Evolutionary conservation across 1,140 invertebrate genomes (phyloP), one percentile per base, ranked within the genome.

Genomic region (Euschistus heros): DNA sequence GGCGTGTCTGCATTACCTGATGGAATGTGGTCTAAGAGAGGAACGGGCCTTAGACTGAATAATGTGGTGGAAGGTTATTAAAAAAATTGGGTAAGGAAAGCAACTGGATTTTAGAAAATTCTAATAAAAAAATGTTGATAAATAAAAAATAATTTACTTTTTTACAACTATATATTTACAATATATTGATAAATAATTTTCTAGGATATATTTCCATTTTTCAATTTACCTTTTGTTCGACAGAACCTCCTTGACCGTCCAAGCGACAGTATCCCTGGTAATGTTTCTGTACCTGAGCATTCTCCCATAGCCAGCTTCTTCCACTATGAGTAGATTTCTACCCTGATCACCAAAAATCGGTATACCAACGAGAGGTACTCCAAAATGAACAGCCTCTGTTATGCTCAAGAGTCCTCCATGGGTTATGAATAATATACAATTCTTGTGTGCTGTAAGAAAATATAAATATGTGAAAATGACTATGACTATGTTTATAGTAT

Each of bases 401-500:
- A 84, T 77, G 65, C 86, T 86, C 18, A 85, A 75, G 22, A 84
- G 72, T 18, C 87, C 88, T 17, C 84, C 86, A 70, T 89, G 86
- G 1, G 85, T 85, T 30, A 90, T 82, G 67, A 90, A 86, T 0
- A 80, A 20, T 57, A 67, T 68, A 4, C 68, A 46, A 47, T 72
- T 71, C 37, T 67, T 62, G 46, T 70, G 69, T 44, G 63, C 69
- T 70, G 65, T 10, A 61, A 69, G 26, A 37, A n/a, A n/a, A n/a
- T n/a, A 54, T 52, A 15, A n/a, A 5, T 17, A 27, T 44, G 27
- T n/a, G n/a, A n/a, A 15, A 18, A n/a, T n/a, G n/a, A n/a, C n/a
- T n/a, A n/a, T n/a, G n/a, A n/a, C n/a, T n/a, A n/a, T n/a, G n/a
- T n/a, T n/a, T n/a, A n/a, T n/a, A n/a, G n/a, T n/a, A n/a, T n/a